Percentiles rank a stretch among this genome's conserved stretches.
Evolutionary conservation across 1,140 invertebrate genomes (phyloP).

Genomic region (Drosophila nasuta): DNA sequence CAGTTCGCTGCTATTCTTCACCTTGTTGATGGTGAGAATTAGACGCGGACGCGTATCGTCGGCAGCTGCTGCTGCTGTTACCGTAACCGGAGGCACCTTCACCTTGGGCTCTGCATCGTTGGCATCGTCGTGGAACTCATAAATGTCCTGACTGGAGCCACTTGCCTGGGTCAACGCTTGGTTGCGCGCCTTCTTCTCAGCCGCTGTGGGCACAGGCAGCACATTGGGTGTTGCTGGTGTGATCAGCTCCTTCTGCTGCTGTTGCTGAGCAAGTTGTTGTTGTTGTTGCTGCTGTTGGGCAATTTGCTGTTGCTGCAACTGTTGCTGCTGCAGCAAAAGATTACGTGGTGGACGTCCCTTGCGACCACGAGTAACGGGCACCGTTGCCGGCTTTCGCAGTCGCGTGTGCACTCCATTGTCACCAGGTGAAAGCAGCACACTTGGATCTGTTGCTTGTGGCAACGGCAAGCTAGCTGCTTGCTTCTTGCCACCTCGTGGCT

Average conservation of each 20-base stretch:
- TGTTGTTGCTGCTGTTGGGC: slow-evolving; percentile 52
- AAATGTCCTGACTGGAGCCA: slow-evolving; percentile 87
- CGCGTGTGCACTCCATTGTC: slow-evolving; percentile 76
- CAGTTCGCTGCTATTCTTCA: slow-evolving; percentile 49
- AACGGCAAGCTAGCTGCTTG: slow-evolving; percentile 54
- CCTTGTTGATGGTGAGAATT: slow-evolving; percentile 91
- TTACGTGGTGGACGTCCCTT: slow-evolving; percentile 79
- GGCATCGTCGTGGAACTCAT: slow-evolving; percentile 93
- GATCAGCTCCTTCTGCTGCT: slow-evolving; percentile 76
- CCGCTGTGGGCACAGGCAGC: slow-evolving; percentile 60
- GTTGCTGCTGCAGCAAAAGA: slow-evolving; percentile 66
- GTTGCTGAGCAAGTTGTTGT: slow-evolving; percentile 20
- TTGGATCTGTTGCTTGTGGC: slow-evolving; percentile 20
- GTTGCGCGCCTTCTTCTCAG: slow-evolving; percentile 75
- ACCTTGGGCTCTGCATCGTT: slow-evolving; percentile 88
- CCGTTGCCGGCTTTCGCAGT: slow-evolving; percentile 63
- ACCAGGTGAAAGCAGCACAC: slow-evolving; percentile 45
- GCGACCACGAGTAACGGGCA: slow-evolving; percentile 63
- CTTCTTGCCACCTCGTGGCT: slow-evolving; percentile 76
- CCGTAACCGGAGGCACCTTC: slow-evolving; percentile 22
- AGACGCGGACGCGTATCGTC: slow-evolving; percentile 89
- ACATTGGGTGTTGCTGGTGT: not conserved
- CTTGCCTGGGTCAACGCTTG: slow-evolving; percentile 55
- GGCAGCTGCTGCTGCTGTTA: slow-evolving; percentile 12
- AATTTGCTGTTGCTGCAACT: slow-evolving; percentile 66